Conservation (phyloP, 1,140 invertebrate species). For the Pogonomyrmex barbatus region DNA sequence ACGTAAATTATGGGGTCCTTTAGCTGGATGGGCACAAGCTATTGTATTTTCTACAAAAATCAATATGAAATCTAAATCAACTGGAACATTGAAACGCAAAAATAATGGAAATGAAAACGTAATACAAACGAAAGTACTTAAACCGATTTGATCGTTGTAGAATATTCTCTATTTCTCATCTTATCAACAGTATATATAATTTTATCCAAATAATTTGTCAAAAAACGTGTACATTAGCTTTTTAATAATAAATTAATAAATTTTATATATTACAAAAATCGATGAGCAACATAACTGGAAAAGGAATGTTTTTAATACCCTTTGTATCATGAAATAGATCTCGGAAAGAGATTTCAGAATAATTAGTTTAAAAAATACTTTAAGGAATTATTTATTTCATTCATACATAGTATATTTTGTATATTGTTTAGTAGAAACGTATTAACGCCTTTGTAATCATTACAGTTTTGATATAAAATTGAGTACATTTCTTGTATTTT, state of each 20-base stretch:
- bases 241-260: not conserved
- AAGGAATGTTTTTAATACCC: not conserved
- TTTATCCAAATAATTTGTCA: not conserved
- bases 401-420: not conserved
- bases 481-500: not conserved
- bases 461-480: not conserved
- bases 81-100: slow-evolving; percentile 59
- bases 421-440: not conserved
- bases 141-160: not conserved
- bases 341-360: not conserved
- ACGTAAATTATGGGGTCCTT: slow-evolving; percentile 92
- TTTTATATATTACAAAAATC: not conserved
- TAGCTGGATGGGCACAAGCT: slow-evolving; percentile 98
- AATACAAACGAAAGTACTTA: slow-evolving; percentile 28
- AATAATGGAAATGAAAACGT: slow-evolving; percentile 47
- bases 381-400: slow-evolving; percentile 1
- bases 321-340: not conserved
- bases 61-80: slow-evolving; percentile 69
- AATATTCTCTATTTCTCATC: not conserved
- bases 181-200: not conserved
- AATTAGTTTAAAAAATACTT: not conserved
- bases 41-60: slow-evolving; percentile 87
- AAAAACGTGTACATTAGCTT: not conserved
- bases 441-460: not conserved
- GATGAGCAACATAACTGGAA: not conserved